Percentiles rank a stretch among this genome's conserved stretches.
phyloP scores from a whole-genome alignment of 2,888 invertebrate species.

The Saturnia japonica region DNA sequence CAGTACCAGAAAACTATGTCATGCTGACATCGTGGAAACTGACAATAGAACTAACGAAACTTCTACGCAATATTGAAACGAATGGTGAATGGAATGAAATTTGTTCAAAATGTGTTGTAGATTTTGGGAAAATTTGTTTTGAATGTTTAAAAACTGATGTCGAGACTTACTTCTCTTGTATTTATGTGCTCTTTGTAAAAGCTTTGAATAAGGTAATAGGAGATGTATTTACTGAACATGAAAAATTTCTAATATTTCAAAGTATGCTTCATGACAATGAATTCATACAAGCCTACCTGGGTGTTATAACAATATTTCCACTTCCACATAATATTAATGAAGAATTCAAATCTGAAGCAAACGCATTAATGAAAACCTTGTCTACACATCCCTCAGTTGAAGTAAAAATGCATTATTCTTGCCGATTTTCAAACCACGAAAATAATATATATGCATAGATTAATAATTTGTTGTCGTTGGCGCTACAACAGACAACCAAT shows the following conservation, averaged over 20 bases:
- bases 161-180: constrained; percentile 46
- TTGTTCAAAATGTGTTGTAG: constrained; percentile 36
- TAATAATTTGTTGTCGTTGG: too few species aligned
- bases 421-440: constrained; percentile 5
- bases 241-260: constrained; percentile 35
- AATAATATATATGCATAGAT: neutral
- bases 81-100: constrained; percentile 35
- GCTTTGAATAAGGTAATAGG: constrained; percentile 31
- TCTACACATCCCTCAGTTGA: constrained; percentile 49
- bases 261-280: constrained; percentile 43
- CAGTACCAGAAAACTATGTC: constrained; percentile 52
- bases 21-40: constrained; percentile 53
- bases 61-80: constrained; percentile 36
- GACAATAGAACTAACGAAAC: constrained; percentile 39
- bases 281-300: constrained; percentile 49
- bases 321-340: constrained; percentile 18
- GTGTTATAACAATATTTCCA: constrained; percentile 41
- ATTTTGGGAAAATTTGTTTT: constrained; percentile 49
- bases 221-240: constrained; percentile 12
- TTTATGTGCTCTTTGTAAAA: constrained; percentile 51
- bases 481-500: too few species aligned
- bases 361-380: constrained; percentile 33
- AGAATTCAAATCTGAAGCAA: constrained; percentile 24
- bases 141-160: constrained; percentile 54
- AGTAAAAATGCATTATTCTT: constrained; percentile 50